A percentile compares a stretch with the other conserved stretches of the same genome.
Evolutionary conservation across 1,140 invertebrate genomes (phyloP).

Genomic region (Platyscapa corneri): DNA sequence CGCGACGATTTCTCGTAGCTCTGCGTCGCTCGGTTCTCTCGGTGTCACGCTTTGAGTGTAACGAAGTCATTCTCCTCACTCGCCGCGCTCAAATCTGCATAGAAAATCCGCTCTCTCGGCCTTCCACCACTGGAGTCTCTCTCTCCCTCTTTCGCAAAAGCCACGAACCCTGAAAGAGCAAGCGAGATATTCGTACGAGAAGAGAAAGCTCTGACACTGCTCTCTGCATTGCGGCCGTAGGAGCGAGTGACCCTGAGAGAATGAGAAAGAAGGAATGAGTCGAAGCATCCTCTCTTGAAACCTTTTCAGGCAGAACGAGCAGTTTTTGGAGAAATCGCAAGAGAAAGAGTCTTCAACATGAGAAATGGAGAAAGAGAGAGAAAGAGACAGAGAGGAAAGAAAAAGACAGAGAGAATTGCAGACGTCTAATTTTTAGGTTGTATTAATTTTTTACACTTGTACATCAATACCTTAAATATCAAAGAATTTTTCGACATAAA

Average conservation of each 20-base stretch:
- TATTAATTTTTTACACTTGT: too few relatives aligned
- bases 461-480: too few relatives aligned
- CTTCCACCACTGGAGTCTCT: background rate
- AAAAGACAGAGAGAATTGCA: background rate
- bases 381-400: background rate
- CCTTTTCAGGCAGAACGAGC: conserved; percentile 33
- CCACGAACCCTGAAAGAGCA: background rate
- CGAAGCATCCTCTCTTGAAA: conserved; percentile 11
- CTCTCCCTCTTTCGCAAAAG: background rate
- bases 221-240: conserved; percentile 21
- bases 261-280: background rate
- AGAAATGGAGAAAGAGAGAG: too few relatives aligned
- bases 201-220: conserved; percentile 41
- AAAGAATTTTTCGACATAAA: too few relatives aligned
- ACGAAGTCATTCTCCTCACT: conserved; percentile 45
- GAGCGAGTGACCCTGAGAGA: conserved; percentile 32
- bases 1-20: background rate
- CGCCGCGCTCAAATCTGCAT: conserved; percentile 38
- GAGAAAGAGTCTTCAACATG: conserved; percentile 51
- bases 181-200: conserved; percentile 16
- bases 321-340: conserved; percentile 49
- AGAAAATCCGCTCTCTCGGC: conserved; percentile 42
- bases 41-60: conserved; percentile 43
- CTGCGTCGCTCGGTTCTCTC: background rate
- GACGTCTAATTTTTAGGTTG: too few relatives aligned